Evolutionary conservation across 2,888 invertebrate species (phyloP).

Genomic region (Thereva nobilitata): DNA sequence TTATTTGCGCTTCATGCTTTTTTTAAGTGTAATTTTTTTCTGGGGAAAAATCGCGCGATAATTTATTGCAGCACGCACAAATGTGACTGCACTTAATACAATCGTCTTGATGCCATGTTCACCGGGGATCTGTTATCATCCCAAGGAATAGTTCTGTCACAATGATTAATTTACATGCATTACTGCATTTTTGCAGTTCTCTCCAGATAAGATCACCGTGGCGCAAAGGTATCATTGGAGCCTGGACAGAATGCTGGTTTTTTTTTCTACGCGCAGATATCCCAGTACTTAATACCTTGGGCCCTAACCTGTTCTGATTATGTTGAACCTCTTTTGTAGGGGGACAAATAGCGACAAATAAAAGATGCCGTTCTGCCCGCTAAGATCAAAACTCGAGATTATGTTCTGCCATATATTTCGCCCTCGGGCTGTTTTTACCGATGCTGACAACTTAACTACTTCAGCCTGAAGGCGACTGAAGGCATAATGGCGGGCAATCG

Average conservation of each 20-base stretch:
- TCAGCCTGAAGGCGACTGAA: slow-evolving; percentile 3
- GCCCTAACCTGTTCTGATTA: slow-evolving; percentile 15
- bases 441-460: slow-evolving; percentile 36
- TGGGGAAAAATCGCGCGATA: too few relatives aligned
- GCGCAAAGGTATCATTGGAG: slow-evolving; percentile 16
- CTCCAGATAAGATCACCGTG: slow-evolving; percentile 27
- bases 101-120: not conserved
- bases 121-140: not conserved
- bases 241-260: too few relatives aligned
- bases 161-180: slow-evolving; percentile 41
- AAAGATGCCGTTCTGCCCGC: slow-evolving; percentile 23
- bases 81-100: not conserved
- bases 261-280: slow-evolving; percentile 1
- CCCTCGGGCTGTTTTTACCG: slow-evolving; percentile 30
- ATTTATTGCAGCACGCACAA: not conserved
- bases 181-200: slow-evolving; percentile 37
- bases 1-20: too few relatives aligned
- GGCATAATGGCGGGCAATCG: slow-evolving; percentile 26
- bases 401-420: slow-evolving; percentile 24
- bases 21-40: too few relatives aligned
- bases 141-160: slow-evolving; percentile 37
- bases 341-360: slow-evolving; percentile 38
- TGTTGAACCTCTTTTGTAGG: slow-evolving; percentile 22
- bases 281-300: not conserved
- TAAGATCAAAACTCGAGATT: slow-evolving; percentile 28